Percentiles rank a stretch among this genome's conserved stretches.
phyloP scores from a whole-genome alignment of 2,797 vertebrate genomes.

The Bryconaethiops microstoma region DNA sequence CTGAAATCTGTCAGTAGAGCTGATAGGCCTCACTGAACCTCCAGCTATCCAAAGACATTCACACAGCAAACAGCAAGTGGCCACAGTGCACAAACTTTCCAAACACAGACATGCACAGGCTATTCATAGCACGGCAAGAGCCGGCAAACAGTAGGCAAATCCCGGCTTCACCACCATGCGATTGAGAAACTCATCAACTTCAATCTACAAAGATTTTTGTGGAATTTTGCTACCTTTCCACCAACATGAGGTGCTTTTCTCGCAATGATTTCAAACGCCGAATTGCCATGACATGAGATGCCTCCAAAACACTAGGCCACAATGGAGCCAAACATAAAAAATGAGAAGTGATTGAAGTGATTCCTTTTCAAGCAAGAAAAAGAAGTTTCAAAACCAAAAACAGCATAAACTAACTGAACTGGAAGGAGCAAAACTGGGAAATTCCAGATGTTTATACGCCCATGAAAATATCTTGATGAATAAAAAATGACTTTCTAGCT shows the following conservation, averaged over 20 bases:
- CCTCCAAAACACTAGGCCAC: constrained; percentile 51
- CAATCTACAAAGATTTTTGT: not conserved
- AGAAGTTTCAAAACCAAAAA: not conserved
- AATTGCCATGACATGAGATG: constrained; percentile 52
- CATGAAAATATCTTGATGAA: no score
- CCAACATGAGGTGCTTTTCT: constrained; percentile 45
- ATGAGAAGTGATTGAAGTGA: constrained; percentile 1
- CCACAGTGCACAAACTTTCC: not conserved
- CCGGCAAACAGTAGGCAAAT: constrained; percentile 13
- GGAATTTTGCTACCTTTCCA: constrained; percentile 47
- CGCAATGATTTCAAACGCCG: constrained; percentile 51
- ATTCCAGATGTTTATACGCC: not conserved
- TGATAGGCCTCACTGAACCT: no score
- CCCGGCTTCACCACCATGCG: constrained; percentile 14
- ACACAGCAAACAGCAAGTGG: constrained; percentile 21
- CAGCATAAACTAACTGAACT: not conserved
- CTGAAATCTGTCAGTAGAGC: not conserved
- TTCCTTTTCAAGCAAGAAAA: not conserved
- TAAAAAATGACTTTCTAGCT: no score
- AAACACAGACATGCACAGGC: constrained; percentile 36
- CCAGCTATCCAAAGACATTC: constrained; percentile 14
- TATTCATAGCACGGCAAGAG: constrained; percentile 20
- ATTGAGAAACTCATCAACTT: not conserved
- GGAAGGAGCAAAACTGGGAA: not conserved
- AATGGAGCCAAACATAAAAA: constrained; percentile 36